Evolutionary conservation across 2,113 vertebrate species (phyloP).

Genomic region (Mesembrinibis cayennensis): DNA sequence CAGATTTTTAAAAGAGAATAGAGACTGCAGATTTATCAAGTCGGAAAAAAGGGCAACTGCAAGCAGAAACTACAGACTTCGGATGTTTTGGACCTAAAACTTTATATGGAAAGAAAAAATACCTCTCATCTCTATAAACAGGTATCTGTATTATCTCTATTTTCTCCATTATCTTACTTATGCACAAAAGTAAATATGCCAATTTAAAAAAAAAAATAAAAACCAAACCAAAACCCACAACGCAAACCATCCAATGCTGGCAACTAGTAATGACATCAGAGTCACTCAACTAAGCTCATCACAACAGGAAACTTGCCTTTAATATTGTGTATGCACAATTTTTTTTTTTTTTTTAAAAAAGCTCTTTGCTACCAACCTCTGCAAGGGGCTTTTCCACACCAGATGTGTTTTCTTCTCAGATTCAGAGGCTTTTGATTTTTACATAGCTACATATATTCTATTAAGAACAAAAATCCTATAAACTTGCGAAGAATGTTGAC

Average conservation of each 20-base stretch:
- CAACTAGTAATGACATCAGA: background rate
- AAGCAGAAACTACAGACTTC: constrained; percentile 69
- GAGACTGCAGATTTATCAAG: constrained; percentile 64
- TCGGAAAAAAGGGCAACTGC: constrained; percentile 67
- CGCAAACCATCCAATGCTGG: background rate
- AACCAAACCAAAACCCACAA: background rate
- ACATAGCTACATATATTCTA: background rate
- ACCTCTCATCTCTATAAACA: constrained; percentile 64
- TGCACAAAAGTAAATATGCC: constrained; percentile 2
- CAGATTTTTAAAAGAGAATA: constrained; percentile 67
- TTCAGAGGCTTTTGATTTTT: constrained; percentile 1
- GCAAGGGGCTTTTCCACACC: background rate
- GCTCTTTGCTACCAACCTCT: background rate
- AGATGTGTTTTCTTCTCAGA: background rate
- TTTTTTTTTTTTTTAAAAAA: background rate
- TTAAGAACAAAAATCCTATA: background rate
- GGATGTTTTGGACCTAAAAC: constrained; percentile 65
- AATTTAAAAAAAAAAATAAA: background rate
- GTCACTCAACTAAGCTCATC: background rate
- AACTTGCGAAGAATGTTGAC: background rate
- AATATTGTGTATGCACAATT: background rate
- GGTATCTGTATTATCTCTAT: background rate
- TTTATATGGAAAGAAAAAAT: constrained; percentile 65
- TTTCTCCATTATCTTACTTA: constrained; percentile 51
- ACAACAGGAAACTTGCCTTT: background rate